Percentiles rank a stretch among this genome's conserved stretches.
Conservation (phyloP, 2,888 invertebrate genomes). For the Lepetodrilus schrolli region DNA sequence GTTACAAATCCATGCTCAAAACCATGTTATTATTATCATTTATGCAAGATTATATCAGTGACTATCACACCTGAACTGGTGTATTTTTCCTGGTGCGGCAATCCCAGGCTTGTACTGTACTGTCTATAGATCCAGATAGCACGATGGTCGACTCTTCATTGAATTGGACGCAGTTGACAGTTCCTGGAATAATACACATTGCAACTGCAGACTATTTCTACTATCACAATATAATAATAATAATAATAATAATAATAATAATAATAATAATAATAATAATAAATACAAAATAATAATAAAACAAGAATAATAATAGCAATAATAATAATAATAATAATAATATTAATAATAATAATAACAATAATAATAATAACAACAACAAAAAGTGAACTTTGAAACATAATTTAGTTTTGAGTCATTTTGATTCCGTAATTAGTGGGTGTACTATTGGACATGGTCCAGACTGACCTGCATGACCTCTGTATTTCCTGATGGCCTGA, state of each 20-base stretch:
- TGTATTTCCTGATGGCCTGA: constrained; percentile 86
- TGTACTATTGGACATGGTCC: neutral
- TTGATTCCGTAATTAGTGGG: too few species aligned
- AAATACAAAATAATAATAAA: too few species aligned
- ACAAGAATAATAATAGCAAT: too few species aligned
- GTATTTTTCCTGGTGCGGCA: constrained; percentile 80
- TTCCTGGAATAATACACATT: constrained; percentile 77
- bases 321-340: too few species aligned
- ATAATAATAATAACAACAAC: too few species aligned
- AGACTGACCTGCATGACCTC: constrained; percentile 85
- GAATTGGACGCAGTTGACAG: constrained; percentile 88
- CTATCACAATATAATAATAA: neutral
- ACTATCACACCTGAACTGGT: constrained; percentile 82
- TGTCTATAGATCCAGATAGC: constrained; percentile 94
- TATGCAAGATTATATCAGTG: too few species aligned
- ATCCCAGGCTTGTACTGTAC: constrained; percentile 95
- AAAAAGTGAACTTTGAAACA: too few species aligned
- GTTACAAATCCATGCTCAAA: too few species aligned
- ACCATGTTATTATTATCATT: too few species aligned
- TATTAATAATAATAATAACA: too few species aligned
- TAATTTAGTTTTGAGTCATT: too few species aligned
- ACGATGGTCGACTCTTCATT: constrained; percentile 96
- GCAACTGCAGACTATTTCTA: neutral
- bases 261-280: too few species aligned
- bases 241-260: neutral